Evolutionary conservation across 2,113 vertebrate genomes (phyloP), one percentile per base, ranked within the genome.

Genomic region (Taurulus bubalis): DNA sequence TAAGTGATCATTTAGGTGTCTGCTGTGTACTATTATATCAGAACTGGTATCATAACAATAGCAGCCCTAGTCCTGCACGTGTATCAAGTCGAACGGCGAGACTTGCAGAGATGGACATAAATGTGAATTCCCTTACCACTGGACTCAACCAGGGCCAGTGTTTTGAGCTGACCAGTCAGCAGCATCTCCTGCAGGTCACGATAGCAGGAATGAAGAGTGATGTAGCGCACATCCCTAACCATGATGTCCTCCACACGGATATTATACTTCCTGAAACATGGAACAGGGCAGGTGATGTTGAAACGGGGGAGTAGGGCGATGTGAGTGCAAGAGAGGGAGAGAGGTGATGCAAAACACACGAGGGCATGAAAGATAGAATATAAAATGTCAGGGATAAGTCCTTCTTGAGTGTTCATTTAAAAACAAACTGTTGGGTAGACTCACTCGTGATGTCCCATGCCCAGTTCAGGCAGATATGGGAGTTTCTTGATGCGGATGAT

Each of bases 401-500:
- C 1, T 22, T 14, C n/a, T 36, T 58, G 16, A n/a, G 20, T 6
- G 32, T 62, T 42, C 7, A 49, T 16, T 18, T 11, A 1, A 47
- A 30, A 65, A 38, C 16, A 42, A 51, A 42, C 71, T 60, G 18
- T 20, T 18, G 59, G 49, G 12, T 9, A 56, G 56, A 91, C 97
- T 94, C 94, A 99, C 98, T 99, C 98, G 0, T 97, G 96, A 87
- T 98, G 97, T 11, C 97, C 98, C 98, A 98, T 99, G 91, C 98
- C 98, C 83, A 99, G 94, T 82, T 99, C 98, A 0, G 98, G 98
- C 64, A 99, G 96, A 75, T 99, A 99, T 1, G 98, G 98, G 85
- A 99, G 96, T 81, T 99, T 99, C 95, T 99, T 98, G 94, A 99
- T 99, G 77, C 97, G 96, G 91, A 99, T 99, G 95, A 99, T 99